Base-by-base conservation (phyloP, 2,113 vertebrate genomes). In the Nothocercus nigrocapillus region DNA sequence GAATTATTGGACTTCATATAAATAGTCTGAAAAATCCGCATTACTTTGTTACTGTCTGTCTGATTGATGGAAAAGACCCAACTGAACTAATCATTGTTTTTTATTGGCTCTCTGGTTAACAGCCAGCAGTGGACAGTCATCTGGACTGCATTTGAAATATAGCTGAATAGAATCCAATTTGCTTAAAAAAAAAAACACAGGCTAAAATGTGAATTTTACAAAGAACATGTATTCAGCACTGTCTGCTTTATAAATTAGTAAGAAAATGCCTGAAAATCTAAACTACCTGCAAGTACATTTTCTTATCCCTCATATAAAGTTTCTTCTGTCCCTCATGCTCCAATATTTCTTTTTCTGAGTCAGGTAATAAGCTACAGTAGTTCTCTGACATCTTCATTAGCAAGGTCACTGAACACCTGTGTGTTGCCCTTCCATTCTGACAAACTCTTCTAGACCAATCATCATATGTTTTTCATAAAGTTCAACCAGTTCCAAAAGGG, bases 1-100 rank as follows among this genome's bases (percentile, higher is more conserved):
- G 78, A 94, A 92, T 80, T 90, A 89, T 87, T 94, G 59, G 27
- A 7, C 64, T 94, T 85, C 53, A 44, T 93, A 38, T 66, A 95
- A 88, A 67, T 61, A 88, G 88, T 70, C 89, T 87, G 77, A 86
- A 90, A 93, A 94, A 90, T 87, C 92, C 89, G 63, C 75, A 76
- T 94, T 89, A 93, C 66, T 94, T 89, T 85, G 78, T 89, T 86
- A 90, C 51, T 76, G 66, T 51, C 28, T 81, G 81, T 24, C 87
- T 81, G 74, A 94, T 77, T 86, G 82, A 90, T 85, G 82, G 90
- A 92, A 94, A 93, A 0, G 2, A 38, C 45, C 45, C 58, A 85
- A 61, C 53, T 59, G 72, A 83, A 87, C 69, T 67, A 80, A 94
- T 72, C 19, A 40, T 22, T 76, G 54, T 72, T 5, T 85, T 94